Base-by-base conservation (phyloP, 2,113 vertebrate genomes). In the Callionymus lyra region DNA sequence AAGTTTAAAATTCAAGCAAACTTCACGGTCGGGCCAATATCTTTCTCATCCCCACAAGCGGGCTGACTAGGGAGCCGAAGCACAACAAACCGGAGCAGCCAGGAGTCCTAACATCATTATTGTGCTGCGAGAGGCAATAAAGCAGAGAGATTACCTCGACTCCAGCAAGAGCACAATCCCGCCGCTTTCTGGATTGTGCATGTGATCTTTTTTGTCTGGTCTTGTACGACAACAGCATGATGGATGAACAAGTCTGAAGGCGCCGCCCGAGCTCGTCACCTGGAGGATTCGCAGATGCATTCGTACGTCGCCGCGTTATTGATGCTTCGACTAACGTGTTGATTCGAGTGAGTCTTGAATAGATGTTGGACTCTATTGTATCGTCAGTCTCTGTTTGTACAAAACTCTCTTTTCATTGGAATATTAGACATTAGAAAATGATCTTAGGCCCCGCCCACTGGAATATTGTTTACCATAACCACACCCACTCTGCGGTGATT, bases 61-160 rank as follows among this genome's bases (percentile, higher is more conserved):
- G 58, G 52, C 61, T 63, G 74, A 59, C 77, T 70, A 67, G 72
- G 72, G 70, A 83, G 70, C 50, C 15, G 37, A 58, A 66, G 65
- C 50, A 36, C 52, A 32, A 73, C 74, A 82, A 70, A 73, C 51
- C 63, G 35, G 65, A 65, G 75, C 72, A 82, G 67, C 70, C 68
- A 65, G 57, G 56, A 69, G 77, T 78, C 68, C 68, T 81, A 78
- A 84, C 75, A 72, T 82, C 77, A 84, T 86, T 84, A 82, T 53
- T 42, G 35, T 55, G 64, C 73, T 76, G 78, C 72, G 70, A 71
- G 68, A 74, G 70, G 77, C 79, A 84, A 83, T 84, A 82, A 86
- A 80, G 74, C 59, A 63, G 40, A 59, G 41, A 81, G 80, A 85
- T 82, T 81, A 72, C 56, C 34, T 65, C 72, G 52, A 59, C 63